These are phyloP conservation scores for Martes flavigula DNA, from an alignment of 2,797 vertebrate genomes.

Conservation along the genomic window DNA sequence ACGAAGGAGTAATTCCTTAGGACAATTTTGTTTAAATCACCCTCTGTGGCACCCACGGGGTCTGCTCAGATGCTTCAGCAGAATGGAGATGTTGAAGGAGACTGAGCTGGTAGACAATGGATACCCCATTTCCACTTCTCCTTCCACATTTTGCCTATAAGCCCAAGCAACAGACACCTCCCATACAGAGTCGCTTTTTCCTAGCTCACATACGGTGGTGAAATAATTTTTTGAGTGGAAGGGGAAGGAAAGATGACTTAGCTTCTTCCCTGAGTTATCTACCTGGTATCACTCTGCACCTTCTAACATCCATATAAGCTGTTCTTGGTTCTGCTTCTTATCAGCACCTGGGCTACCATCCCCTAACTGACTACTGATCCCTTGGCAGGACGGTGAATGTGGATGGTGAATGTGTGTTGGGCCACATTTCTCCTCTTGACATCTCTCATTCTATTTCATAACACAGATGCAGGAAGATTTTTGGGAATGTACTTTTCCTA, in stretches of 20 bases:
- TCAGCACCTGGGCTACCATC: neutral
- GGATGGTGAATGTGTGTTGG: neutral
- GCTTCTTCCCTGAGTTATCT: neutral
- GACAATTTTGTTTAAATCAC: neutral
- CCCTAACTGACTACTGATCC: neutral
- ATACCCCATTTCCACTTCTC: neutral
- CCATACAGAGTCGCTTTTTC: neutral
- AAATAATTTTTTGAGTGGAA: neutral
- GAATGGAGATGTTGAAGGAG: neutral
- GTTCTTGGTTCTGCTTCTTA: neutral
- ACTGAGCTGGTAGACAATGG: neutral
- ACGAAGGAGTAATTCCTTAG: neutral
- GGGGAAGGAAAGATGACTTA: neutral
- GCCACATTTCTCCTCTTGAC: neutral
- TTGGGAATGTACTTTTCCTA: neutral
- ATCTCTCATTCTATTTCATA: neutral
- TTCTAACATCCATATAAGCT: neutral
- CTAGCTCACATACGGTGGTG: neutral
- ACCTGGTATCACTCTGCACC: neutral
- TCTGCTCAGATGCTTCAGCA: neutral
- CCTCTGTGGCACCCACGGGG: neutral
- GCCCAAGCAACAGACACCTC: neutral
- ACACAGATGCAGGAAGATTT: neutral
- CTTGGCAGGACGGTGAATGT: too few species aligned
- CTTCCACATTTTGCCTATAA: neutral